Evolutionary conservation across 2,888 invertebrate genomes (phyloP), one percentile per base, ranked within the genome.

Genomic region (Troides helena): DNA sequence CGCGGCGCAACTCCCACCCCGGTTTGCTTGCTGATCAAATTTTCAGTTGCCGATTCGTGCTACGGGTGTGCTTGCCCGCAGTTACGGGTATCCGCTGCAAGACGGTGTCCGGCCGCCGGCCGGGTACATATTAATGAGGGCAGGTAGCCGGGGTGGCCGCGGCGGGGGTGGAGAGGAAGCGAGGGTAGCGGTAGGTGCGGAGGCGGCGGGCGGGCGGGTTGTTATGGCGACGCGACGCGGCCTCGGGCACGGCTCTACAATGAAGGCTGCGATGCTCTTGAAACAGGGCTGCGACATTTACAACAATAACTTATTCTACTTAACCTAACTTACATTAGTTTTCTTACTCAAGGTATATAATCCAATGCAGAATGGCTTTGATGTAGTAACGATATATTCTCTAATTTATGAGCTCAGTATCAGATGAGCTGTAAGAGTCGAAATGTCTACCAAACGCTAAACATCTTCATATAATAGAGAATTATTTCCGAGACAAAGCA

Each of bases 71-170:
- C 72, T 68, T 69, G 68, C 74, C 71, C 63, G 68, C 78, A 81
- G 83, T 82, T 82, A 39, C 39, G 39, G 10, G 39, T 10, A 83
- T 85, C 81, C 80, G 78, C 75, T 67, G 68, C 74, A 84, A 85
- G 85, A 84, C 84, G 86, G 79, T 87, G 89, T 89, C 89, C 88
- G 82, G 86, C 72, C 39, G 39, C 39, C 39, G 7, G 39, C 39
- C 81, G 83, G 84, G 89, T 89, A 90, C 89, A 89, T 90, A 90
- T 90, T 90, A 90, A 90, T 90, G 90, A 90, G 85, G 81, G 83
- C 85, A 85, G 87, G 86, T 85, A 84, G 85, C 78, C 67, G 65
- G 76, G 76, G 73, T 1, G 39, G 10, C 8, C 8, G 8, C 8
- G 39, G 8, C 39, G 39, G 39, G 10, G 39, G 10, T 39, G 1